Base-by-base conservation (phyloP, 2,888 invertebrate species). In the Xestia rhomboidea region DNA sequence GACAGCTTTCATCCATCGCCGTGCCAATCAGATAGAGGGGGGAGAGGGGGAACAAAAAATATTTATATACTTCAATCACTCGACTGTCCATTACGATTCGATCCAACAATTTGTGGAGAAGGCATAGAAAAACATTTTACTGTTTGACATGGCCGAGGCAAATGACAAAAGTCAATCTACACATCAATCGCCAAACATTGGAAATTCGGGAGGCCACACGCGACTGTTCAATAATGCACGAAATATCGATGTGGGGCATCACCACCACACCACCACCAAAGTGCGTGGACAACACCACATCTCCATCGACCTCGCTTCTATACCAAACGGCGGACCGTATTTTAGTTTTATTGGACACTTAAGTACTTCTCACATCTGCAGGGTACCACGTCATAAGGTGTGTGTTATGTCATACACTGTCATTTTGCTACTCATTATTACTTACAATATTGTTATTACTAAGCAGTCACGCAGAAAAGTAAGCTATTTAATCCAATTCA, bases 131-230 rank as follows among this genome's bases (percentile, higher is more conserved):
- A 96, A 95, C 95, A 95, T 96, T 96, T 94, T 93, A 95, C 93
- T 95, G 91, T 96, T 96, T 95, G 96, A 96, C 96, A 94, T 95
- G 95, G 94, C 91, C 94, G 94, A 94, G 91, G 95, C 93, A 96
- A 96, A 96, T 96, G 96, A 96, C 96, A 96, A 96, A 96, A 96
- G 96, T 96, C 96, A 96, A 96, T 96, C 96, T 96, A 96, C 95
- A 96, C 96, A 96, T 95, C 96, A 96, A 96, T 96, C 96, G 96
- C 96, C 96, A 96, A 96, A 96, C 96, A 96, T 95, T 95, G 94
- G 94, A 96, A 96, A 95, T 96, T 96, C 94, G 94, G 96, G 93
- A 94, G 95, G 95, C 91, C 93, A 90, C 96, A 96, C 96, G 96
- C 96, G 93, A 96, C 94, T 95, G 92, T 93, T 96, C 93, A 96